Base-by-base conservation (phyloP, 2,888 invertebrate genomes). In the Caradrina kadenii region DNA sequence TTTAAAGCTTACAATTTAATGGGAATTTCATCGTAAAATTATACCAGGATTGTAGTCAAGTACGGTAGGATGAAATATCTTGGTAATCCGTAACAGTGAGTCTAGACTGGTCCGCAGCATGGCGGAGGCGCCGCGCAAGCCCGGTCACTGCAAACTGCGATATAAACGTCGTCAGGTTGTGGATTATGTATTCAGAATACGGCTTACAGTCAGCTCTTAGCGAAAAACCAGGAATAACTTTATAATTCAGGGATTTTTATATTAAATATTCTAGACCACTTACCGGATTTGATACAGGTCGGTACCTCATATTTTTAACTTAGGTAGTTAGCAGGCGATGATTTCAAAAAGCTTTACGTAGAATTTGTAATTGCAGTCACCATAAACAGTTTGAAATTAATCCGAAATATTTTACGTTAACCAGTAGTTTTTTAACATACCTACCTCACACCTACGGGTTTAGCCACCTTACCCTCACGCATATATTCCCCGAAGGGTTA, bases 151-250 rank as follows among this genome's bases (percentile, higher is more conserved):
- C 80, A 68, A 72, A 80, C 67, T 80, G 76, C 71, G 79, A 79
- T 79, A 79, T 76, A 79, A 79, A 68, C 63, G 76, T 76, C 80
- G 72, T 19, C 76, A 80, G 72, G 72, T 76, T 53, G 52, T 13
- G 75, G 76, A 76, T 79, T 79, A 79, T 53, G 67, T 80, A 79
- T 79, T 79, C 79, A 79, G 64, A 80, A 68, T 76, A 71, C 71
- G 59, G 76, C 80, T 79, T 76, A 71, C 55, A 63, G 76, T 68
- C 76, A 80, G 62, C 62, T 76, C 62, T 78, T 70, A 63, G 80
- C 50, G 64, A 76, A 67, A 67, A 79, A 71, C 76, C 79, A 80
- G 72, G 59, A 72, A 76, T 67, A 76, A 76, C 64, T 80, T 75
- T 67, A 75, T 64, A 64, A 65, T 69, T 64, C 52, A 58, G n/a